A percentile compares a stretch with the other conserved stretches of the same genome.
Conservation (phyloP, 2,888 invertebrate genomes). For the Magallana nippona region DNA sequence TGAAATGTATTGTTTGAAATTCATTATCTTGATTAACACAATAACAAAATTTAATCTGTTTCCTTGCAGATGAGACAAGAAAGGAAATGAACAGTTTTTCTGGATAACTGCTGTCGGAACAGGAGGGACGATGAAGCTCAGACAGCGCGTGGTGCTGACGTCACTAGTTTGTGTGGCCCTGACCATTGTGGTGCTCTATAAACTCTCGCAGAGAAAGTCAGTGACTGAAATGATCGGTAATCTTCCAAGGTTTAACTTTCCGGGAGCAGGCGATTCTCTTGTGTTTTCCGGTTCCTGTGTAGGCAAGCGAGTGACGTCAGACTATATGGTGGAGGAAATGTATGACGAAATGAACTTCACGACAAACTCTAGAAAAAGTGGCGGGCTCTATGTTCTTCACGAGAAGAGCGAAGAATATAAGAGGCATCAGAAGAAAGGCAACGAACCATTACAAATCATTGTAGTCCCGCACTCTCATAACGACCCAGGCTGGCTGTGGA, state of each 20-base stretch:
- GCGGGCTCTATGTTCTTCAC: slow-evolving; percentile 44
- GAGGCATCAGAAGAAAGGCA: slow-evolving; percentile 12
- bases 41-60: too few relatives aligned
- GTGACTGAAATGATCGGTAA: slow-evolving; percentile 15
- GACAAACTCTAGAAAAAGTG: slow-evolving; percentile 34
- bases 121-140: slow-evolving; percentile 41
- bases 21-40: too few relatives aligned
- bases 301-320: not conserved
- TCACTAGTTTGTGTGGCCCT: slow-evolving; percentile 2
- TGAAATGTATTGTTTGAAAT: too few relatives aligned
- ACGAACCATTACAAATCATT: slow-evolving; percentile 77
- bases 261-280: not conserved
- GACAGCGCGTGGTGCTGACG: slow-evolving; percentile 37
- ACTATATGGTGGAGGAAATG: slow-evolving; percentile 45
- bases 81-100: not conserved
- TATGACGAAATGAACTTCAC: slow-evolving; percentile 49
- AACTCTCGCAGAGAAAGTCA: not conserved
- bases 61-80: not conserved
- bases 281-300: not conserved
- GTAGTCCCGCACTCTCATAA: slow-evolving; percentile 97
- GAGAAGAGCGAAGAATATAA: slow-evolving; percentile 41
- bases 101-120: not conserved
- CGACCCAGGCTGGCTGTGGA: slow-evolving; percentile 98
- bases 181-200: slow-evolving; percentile 1
- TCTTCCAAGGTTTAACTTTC: not conserved